Conservation (phyloP, 2,113 vertebrate genomes). For the Thermophis baileyi region DNA sequence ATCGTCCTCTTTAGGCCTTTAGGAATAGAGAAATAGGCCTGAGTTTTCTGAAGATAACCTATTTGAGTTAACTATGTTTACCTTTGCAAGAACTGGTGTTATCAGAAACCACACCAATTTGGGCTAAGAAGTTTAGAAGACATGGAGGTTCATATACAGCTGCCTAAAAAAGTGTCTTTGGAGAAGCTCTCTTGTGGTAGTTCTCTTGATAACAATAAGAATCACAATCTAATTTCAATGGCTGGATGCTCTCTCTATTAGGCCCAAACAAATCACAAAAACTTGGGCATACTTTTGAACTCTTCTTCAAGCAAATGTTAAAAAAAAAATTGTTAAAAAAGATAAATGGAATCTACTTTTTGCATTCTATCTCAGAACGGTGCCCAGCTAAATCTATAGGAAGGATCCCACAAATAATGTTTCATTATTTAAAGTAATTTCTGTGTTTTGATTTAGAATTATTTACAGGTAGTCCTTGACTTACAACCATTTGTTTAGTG, state of each 20-base stretch:
- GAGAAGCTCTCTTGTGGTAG: neutral
- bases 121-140: neutral
- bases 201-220: neutral
- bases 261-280: neutral
- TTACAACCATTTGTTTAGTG: neutral
- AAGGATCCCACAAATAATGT: neutral
- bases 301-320: neutral
- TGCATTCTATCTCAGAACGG: neutral
- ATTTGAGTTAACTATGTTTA: neutral
- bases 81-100: neutral
- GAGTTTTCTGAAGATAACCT: neutral
- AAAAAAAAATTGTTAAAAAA: neutral
- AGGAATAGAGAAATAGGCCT: neutral
- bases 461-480: neutral
- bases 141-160: neutral
- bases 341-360: neutral
- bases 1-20: neutral
- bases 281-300: neutral
- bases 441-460: neutral
- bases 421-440: neutral
- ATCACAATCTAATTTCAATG: neutral
- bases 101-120: neutral
- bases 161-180: neutral
- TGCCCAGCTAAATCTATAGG: neutral
- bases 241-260: neutral